Conservation (phyloP, 2,888 invertebrate genomes). For the Scaptomyza tumidula region DNA sequence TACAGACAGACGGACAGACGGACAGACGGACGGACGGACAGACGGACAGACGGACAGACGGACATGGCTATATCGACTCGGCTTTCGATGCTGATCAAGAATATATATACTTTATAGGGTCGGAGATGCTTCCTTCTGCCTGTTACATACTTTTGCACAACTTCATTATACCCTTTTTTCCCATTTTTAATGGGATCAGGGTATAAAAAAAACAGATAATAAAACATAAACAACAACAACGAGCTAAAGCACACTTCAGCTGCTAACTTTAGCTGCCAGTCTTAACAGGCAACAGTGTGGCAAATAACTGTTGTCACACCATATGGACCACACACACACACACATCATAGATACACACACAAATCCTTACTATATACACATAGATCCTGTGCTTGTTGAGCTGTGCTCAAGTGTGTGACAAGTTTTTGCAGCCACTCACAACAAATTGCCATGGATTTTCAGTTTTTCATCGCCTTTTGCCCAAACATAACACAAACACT, state of each 20-base stretch:
- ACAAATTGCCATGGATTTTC: slow-evolving; percentile 77
- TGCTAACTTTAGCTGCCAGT: slow-evolving; percentile 40
- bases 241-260: slow-evolving; percentile 32
- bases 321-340: slow-evolving; percentile 10
- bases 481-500: slow-evolving; percentile 10
- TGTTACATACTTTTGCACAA: too few species aligned
- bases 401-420: slow-evolving; percentile 74
- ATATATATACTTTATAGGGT: too few species aligned
- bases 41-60: too few species aligned
- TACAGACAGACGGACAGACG: too few species aligned
- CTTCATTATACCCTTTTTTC: too few species aligned
- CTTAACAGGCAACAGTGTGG: slow-evolving; percentile 69
- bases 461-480: slow-evolving; percentile 52
- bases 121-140: too few species aligned
- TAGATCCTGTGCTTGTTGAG: slow-evolving; percentile 44
- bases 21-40: too few species aligned
- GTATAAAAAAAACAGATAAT: slow-evolving; percentile 19
- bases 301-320: slow-evolving; percentile 71
- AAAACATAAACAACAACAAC: slow-evolving; percentile 13
- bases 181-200: too few species aligned
- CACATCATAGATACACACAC: slow-evolving; percentile 8
- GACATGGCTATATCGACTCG: too few species aligned
- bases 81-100: too few species aligned
- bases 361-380: slow-evolving; percentile 3
- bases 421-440: slow-evolving; percentile 54